Evolutionary conservation across 2,797 vertebrate species (phyloP), one percentile per base, ranked within the genome.

Genomic region (Melanotaenia trifasciata): DNA sequence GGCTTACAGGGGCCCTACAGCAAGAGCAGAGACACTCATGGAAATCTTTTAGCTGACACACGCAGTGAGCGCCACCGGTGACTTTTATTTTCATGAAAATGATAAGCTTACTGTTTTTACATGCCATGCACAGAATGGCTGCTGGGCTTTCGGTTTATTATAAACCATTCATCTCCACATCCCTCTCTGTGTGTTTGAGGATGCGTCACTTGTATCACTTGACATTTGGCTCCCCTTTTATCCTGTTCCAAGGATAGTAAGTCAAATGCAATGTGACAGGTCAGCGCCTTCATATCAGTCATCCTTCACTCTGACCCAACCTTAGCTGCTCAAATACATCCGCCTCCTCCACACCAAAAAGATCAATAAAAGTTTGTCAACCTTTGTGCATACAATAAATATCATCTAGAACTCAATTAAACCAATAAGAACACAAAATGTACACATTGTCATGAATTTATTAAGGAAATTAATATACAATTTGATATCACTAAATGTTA

Each of bases 181-280:
- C 67, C 82, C 70, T 75, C 53, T 70, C 24, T 62, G 36, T 71
- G 72, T 58, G 63, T 73, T 80, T 73, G 76, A 81, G 83, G 85
- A 89, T 92, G 90, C 85, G 78, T 92, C 89, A 87, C 88, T 92
- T 84, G 90, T 89, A 93, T 90, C 89, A 87, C 87, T 93, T 92
- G 91, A 93, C 92, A 91, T 92, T 94, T 93, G 83, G 83, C 86
- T 92, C 79, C 73, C 77, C 86, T 93, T 92, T 93, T 87, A 91
- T 92, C 87, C 89, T 74, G 83, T 92, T 92, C 87, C 91, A 90
- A 89, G 89, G 88, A 92, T 90, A 81, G 84, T 82, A 92, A 92
- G 87, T 91, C 89, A 93, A 89, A 93, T 90, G 89, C 86, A 86
- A 77, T 89, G 88, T 93, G 92, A 93, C 92, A 91, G 88, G 93